Evolutionary conservation across 2,888 invertebrate species (phyloP).

Genomic region (Tenthredo distinguenda): DNA sequence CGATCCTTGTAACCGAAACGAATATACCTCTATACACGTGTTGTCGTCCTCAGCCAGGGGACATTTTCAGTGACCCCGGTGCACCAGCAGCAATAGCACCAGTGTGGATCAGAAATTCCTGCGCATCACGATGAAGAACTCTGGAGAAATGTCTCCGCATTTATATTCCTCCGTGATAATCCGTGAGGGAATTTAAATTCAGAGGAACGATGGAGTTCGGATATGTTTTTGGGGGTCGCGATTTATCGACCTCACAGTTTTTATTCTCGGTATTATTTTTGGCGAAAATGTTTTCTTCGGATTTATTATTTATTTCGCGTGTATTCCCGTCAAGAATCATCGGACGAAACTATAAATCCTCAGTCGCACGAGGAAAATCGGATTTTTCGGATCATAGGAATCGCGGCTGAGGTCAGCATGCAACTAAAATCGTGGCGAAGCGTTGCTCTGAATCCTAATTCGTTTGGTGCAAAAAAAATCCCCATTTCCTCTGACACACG

Average conservation of each 20-base stretch:
- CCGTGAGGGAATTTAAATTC: slow-evolving; percentile 14
- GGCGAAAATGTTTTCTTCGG: background rate
- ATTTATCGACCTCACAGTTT: background rate
- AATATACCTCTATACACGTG: background rate
- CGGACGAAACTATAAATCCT: background rate
- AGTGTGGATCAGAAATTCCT: background rate
- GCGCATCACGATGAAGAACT: background rate
- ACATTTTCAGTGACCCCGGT: background rate
- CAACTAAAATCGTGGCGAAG: background rate
- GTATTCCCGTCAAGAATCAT: background rate
- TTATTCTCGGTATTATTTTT: background rate
- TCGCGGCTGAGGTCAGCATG: too few relatives aligned
- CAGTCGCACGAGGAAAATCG: too few relatives aligned
- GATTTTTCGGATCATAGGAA: too few relatives aligned
- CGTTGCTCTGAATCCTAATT: background rate
- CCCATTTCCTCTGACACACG: background rate
- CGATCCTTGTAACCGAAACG: background rate
- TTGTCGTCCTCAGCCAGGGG: background rate
- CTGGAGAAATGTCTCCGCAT: slow-evolving; percentile 61
- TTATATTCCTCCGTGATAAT: slow-evolving; percentile 53
- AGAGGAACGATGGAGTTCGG: background rate
- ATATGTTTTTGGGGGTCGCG: background rate
- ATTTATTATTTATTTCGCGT: too few relatives aligned
- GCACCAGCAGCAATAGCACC: background rate
- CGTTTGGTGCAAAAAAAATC: too few relatives aligned